These are phyloP conservation scores for Diarsia rubi DNA, from an alignment of 2,888 invertebrate genomes.

Conservation along the genomic window DNA sequence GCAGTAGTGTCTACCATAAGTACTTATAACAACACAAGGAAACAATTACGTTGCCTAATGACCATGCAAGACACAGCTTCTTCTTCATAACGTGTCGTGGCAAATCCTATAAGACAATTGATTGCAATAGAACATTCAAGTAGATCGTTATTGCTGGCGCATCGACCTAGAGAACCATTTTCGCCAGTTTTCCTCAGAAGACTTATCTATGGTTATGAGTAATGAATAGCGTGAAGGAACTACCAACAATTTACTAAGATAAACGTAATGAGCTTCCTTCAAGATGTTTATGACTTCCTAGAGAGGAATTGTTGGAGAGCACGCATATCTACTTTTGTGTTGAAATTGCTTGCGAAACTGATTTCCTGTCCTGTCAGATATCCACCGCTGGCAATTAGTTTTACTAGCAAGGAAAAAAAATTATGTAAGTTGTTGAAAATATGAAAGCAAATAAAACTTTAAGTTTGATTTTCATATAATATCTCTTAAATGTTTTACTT, in stretches of 20 bases:
- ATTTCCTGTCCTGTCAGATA: background rate
- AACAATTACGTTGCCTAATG: conserved; percentile 25
- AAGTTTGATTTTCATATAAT: background rate
- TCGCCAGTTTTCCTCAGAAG: conserved; percentile 30
- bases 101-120: conserved; percentile 31
- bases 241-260: conserved; percentile 1
- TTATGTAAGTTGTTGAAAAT: background rate
- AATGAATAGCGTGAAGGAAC: conserved; percentile 5
- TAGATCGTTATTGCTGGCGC: background rate
- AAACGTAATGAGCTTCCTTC: conserved; percentile 19
- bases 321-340: background rate
- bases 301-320: background rate
- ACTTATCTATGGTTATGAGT: background rate
- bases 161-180: conserved; percentile 31
- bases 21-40: conserved; percentile 21
- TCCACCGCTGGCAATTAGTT: background rate
- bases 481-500: background rate
- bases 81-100: no score
- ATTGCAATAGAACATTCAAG: conserved; percentile 30
- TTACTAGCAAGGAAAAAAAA: background rate
- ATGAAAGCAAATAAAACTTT: background rate
- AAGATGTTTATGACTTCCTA: conserved; percentile 2
- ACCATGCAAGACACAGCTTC: conserved; percentile 20
- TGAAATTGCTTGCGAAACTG: background rate
- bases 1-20: background rate